phyloP scores from a whole-genome alignment of 2,113 vertebrate genomes.

The Cacatua alba region DNA sequence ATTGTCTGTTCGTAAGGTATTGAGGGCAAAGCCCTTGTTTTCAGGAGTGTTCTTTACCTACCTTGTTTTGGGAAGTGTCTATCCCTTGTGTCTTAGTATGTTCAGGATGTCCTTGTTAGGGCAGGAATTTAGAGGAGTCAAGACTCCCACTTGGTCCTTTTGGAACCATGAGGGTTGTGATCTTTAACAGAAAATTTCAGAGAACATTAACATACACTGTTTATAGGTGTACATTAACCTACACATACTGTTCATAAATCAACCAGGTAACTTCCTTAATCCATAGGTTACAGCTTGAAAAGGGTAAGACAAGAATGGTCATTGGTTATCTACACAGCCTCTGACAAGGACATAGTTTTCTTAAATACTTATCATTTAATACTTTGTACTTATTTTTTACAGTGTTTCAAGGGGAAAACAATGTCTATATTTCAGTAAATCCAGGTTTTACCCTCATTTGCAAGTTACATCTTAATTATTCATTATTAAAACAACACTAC shows the following conservation, averaged over 20 bases:
- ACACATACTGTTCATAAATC: not conserved
- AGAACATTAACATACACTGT: not conserved
- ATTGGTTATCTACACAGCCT: not conserved
- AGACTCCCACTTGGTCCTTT: not conserved
- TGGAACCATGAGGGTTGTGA: not conserved
- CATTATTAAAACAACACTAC: not conserved
- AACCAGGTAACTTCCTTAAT: not conserved
- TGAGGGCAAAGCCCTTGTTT: not conserved
- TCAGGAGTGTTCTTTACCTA: not conserved
- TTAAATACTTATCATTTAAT: not conserved
- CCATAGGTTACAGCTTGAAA: not conserved
- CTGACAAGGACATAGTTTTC: not conserved
- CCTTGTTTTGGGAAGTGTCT: too few species aligned
- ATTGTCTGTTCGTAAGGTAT: not conserved
- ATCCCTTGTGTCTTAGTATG: not conserved
- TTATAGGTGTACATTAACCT: not conserved
- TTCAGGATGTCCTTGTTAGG: not conserved
- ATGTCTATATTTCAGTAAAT: conserved; percentile 41
- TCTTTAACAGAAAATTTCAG: not conserved
- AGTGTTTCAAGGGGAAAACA: not conserved
- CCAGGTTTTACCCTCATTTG: not conserved
- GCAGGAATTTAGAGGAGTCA: not conserved
- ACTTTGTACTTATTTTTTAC: conserved; percentile 27
- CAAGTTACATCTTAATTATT: not conserved
- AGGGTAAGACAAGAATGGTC: not conserved